Base-by-base conservation (phyloP, 2,113 vertebrate genomes). In the Orycteropus afer region DNA sequence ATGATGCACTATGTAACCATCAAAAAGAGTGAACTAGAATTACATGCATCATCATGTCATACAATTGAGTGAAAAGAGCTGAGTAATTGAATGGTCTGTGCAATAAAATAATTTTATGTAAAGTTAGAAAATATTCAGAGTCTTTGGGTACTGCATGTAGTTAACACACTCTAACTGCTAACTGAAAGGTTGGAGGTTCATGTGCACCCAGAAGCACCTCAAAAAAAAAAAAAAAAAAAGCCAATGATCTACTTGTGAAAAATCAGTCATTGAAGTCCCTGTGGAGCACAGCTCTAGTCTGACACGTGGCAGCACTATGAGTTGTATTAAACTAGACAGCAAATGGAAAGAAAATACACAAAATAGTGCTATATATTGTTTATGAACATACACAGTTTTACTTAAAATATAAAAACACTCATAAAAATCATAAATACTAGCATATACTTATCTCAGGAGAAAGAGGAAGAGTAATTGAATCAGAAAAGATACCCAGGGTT, bases 11-110 rank as follows among this genome's bases (percentile, higher is more conserved):
- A n/a, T 40, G 40, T 8, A 96, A 22, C 25, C 37, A 10, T n/a
- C 61, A 61, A 79, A 80, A 95, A 45, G 23, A 91, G 8, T 91
- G 45, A 78, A 81, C 18, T 69, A 57, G 57, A 81, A 95, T 59
- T 34, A 77, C 9, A 18, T 57, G 10, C n/a, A 34, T 78, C 14
- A 69, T 61, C 42, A 71, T 27, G 34, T 53, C 51, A 8, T 53
- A 89, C 12, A 80, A 23, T 73, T 69, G 7, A 49, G 37, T 37
- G 15, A 63, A 51, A 89, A 87, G 51, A 51, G 10, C 7, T 63
- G 3, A 78, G 32, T 71, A 74, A 88, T 32, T n/a, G 12, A 42
- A 49, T 77, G 1, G 3, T 8, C 32, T 79, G 5, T 47, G 20
- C 17, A 83, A 51, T 76, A 6, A 37, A 77, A 63, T 63, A 23